These are phyloP conservation scores for Pedicia rivosa DNA, from an alignment of 2,888 invertebrate species.

Conservation along the genomic window DNA sequence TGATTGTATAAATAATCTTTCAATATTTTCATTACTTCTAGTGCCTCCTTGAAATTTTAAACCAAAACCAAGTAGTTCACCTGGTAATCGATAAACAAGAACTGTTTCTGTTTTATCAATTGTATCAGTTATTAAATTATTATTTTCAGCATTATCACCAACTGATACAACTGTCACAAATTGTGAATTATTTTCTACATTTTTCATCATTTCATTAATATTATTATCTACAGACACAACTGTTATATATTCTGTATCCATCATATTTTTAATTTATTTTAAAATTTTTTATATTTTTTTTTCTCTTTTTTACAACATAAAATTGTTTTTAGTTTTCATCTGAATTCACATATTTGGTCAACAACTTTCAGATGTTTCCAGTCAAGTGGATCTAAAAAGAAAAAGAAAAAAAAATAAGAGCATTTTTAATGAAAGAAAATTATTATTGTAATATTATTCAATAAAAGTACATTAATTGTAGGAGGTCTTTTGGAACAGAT, in stretches of 20 bases:
- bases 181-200: conserved; percentile 24
- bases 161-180: conserved; percentile 41
- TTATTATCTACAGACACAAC: conserved; percentile 42
- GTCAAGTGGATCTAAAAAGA: no score
- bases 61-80: conserved; percentile 80
- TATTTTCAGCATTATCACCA: conserved; percentile 1
- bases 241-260: conserved; percentile 37
- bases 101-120: conserved; percentile 52
- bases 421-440: no score
- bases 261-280: conserved; percentile 12
- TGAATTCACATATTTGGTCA: no score
- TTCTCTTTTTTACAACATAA: no score
- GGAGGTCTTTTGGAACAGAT: no score
- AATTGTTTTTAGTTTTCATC: no score
- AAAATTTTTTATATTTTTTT: no score
- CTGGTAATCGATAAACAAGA: conserved; percentile 68
- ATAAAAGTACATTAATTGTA: no score
- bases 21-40: conserved; percentile 62
- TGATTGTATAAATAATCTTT: conserved; percentile 72
- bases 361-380: no score
- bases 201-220: conserved; percentile 12
- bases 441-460: no score
- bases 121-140: not conserved
- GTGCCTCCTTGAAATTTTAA: conserved; percentile 85
- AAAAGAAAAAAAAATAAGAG: no score